These are phyloP conservation scores for Zygothrica quintamaculata DNA, from an alignment of 2,888 invertebrate species.

Conservation along the genomic window DNA sequence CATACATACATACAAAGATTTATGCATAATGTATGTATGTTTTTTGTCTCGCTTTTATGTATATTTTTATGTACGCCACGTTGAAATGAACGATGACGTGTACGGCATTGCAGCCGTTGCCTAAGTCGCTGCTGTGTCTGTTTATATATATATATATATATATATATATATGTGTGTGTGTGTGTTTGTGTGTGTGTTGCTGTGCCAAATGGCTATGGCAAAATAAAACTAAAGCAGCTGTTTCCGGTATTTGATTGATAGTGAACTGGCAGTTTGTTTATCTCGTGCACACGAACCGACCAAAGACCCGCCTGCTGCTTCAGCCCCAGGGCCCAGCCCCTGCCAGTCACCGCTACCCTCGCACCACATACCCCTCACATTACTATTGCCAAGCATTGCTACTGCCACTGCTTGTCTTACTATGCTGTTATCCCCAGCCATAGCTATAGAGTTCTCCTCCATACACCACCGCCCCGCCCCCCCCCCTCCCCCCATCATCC, in stretches of 20 bases:
- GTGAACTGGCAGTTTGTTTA: slow-evolving; percentile 84
- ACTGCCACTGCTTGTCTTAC: slow-evolving; percentile 28
- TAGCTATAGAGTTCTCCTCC: too few relatives aligned
- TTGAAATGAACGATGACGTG: slow-evolving; percentile 56
- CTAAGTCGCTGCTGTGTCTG: slow-evolving; percentile 56
- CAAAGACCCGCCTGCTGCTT: slow-evolving; percentile 60
- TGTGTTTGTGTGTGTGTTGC: slow-evolving; percentile 46
- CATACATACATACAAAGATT: neutral
- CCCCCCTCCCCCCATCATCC: too few relatives aligned
- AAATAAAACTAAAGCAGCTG: slow-evolving; percentile 85
- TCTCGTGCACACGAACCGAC: slow-evolving; percentile 77
- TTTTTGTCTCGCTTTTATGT: slow-evolving; percentile 13
- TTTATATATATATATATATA: slow-evolving; percentile 4
- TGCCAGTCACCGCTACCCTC: slow-evolving; percentile 3
- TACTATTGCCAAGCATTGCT: slow-evolving; percentile 29
- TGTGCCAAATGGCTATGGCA: slow-evolving; percentile 81
- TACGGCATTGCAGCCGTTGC: slow-evolving; percentile 53
- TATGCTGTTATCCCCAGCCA: too few relatives aligned
- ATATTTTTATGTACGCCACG: slow-evolving; percentile 26
- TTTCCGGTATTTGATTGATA: slow-evolving; percentile 85
- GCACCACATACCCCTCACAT: slow-evolving; percentile 30
- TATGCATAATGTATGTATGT: neutral
- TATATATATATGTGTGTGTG: slow-evolving; percentile 7
- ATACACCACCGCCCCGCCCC: too few relatives aligned
- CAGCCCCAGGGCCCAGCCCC: slow-evolving; percentile 4